Base-by-base conservation (phyloP, 2,113 vertebrate genomes). In the Climacteris rufus region DNA sequence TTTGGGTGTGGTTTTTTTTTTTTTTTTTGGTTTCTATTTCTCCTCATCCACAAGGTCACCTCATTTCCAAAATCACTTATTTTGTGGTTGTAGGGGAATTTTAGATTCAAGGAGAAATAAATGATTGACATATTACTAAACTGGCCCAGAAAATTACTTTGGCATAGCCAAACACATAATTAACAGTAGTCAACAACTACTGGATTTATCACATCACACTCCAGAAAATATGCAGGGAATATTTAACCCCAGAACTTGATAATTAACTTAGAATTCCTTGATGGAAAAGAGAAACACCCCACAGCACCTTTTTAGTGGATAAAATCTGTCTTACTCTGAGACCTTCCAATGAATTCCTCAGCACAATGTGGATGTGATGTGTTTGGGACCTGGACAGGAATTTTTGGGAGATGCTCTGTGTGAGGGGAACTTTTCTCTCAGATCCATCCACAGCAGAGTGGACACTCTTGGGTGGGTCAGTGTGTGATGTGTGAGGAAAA, bases 91-190 rank as follows among this genome's bases (percentile, higher is more conserved):
- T 69, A 40, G 49, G 33, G 15, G 14, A 65, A 79, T 52, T 93
- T 82, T 31, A 64, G 30, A 45, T 76, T 84, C 60, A 88, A 66
- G 47, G 76, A 90, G 71, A 93, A 75, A 86, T 45, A 70, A 59
- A 81, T 86, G 63, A 82, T 56, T 89, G 66, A 31, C 59, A 69
- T 90, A 93, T 54, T 88, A 87, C 72, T 93, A 88, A 95, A 94
- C 16, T 24, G 15, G 44, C 78, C 87, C 86, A 65, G 81, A 68
- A 83, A 91, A 94, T 94, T 45, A 53, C n/a, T 83, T 96, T 80
- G 74, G 39, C 12, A 6, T 84, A 65, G 42, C 50, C 54, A 84
- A 96, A 83, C 47, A 66, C 21, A 10, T 83, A 86, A 93, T 93
- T 95, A 96, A 27, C n/a, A 42, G 37, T 68, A 84, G 75, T 85